Evolutionary conservation across 2,797 vertebrate species (phyloP), one percentile per base, ranked within the genome.

Genomic region (Hippoglossus hippoglossus): DNA sequence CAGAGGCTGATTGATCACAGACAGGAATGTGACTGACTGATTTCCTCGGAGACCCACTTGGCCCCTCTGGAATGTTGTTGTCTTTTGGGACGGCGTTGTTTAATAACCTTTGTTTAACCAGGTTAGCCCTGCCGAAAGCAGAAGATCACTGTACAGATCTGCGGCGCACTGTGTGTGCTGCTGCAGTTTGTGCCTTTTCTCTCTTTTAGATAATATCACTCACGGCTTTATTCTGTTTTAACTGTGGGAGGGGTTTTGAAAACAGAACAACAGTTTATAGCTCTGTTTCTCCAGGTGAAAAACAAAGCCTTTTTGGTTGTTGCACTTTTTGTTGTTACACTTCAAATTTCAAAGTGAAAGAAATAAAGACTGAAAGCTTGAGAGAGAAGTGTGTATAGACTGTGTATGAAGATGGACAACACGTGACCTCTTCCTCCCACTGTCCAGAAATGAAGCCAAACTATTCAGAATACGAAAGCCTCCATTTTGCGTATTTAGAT

Each of bases 1-100:
- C 80, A 80, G 80, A 73, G 85, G 85, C 90, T 93, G 92, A 94
- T 93, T 93, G 91, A 93, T 93, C 92, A 77, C 90, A 92, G 90
- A 81, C 88, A 90, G 89, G 92, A 94, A 92, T 92, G 90, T 82
- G 86, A 88, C 87, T 63, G 80, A 83, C 82, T 89, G 90, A 91
- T 90, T 92, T 93, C 90, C 86, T 89, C 76, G 82, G 88, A 91
- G 89, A 92, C 84, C 63, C 74, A 67, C 85, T 87, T 63, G 85
- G 84, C 83, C 84, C 83, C 87, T 84, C 72, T 75, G 92, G 91
- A 92, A 93, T 93, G 86, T 80, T 85, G 85, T 86, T 87, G 89
- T 87, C 85, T 88, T 90, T 83, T 77, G 83, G 83, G 84, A 91
- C 68, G 57, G 67, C 24, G 75, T 87, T 77, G 71, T 84, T 83